Base-by-base conservation (phyloP, 2,113 vertebrate species). In the Oxygymnocypris stewartii region DNA sequence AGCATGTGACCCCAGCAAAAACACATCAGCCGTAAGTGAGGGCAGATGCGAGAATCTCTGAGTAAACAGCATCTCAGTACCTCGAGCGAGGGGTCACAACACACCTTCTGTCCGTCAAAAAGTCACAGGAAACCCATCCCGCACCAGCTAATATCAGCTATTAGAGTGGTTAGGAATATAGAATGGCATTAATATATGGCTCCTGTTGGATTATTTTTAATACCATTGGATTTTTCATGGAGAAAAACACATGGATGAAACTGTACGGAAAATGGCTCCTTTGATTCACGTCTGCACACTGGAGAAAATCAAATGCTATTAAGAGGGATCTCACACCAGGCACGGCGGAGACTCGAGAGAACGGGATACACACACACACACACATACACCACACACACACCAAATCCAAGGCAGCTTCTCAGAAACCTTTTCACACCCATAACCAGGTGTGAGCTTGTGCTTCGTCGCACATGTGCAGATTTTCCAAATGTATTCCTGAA, bases 341-440 rank as follows among this genome's bases (percentile, higher is more conserved):
- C 82, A 74, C 20, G 11, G 69, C 23, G 7, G 35, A 74, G 31
- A 74, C 67, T 84, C 82, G 3, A 40, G 69, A 18, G 65, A 82
- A 69, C 6, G 7, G 28, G 3, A 1, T 47, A 83, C 20, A 54
- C 28, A n/a, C 59, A 78, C 57, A 49, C 9, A 65, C 23, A 74
- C 13, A 51, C 1, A 31, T 31, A 31, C 28, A 31, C 28, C 28
- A 31, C 57, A 37, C 49, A 79, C 1, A 57, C 49, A 77, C 35
- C 20, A 25, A 80, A 65, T 49, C 63, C 13, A 77, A 20, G 23
- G 5, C 14, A 61, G 65, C 35, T 74, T 82, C 16, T 11, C 23
- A 74, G 18, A 82, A 87, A 54, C 65, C 31, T 79, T 83, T 89
- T 87, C 84, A 87, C 86, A 89, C 84, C 59, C 69, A 83, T 85